Evolutionary conservation across 2,113 vertebrate species (phyloP), one percentile per base, ranked within the genome.

Genomic region (Bagarius yarrelli): DNA sequence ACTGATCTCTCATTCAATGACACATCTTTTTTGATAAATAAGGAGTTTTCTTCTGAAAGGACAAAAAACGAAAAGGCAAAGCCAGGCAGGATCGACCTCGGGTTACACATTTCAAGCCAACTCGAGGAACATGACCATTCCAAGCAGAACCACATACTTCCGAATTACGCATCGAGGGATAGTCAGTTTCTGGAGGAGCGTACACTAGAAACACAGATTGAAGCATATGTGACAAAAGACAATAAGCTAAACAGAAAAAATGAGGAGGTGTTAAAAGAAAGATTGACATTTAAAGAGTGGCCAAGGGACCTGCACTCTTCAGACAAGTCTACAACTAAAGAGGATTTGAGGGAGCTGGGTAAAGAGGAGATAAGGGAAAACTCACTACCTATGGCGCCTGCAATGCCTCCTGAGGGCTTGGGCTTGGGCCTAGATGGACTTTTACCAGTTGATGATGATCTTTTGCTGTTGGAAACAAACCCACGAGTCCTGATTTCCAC

Each of bases 401-500:
- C 30, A 12, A 72, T 67, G 64, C 67, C 44, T 1, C 73, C 87
- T 32, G 81, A 86, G 34, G 40, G 15, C 27, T 44, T 71, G 87
- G 44, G 76, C 5, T 30, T 55, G 0, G 71, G 70, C 25, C 15
- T 86, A 70, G 88, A 81, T 14, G 66, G 66, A 36, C 66, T 34
- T 53, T 16, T 91, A 36, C 79, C 88, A 6, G 88, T 88, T 8
- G 87, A 87, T n/a, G 90, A 90, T 5, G 88, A 92, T 44, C 79
- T 88, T 67, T 81, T 93, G 85, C 91, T 93, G 78, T 82, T 94
- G 85, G 90, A 93, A 0, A 85, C 90, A 0, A 92, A 94, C 59
- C 93, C 93, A 0, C 87, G 93, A 30, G 93, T 94, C 30, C 80
- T 93, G 50, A 93, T 94, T 85, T 92, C 92, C 0, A 76, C 91